Evolutionary conservation across 2,113 vertebrate genomes (phyloP).

Genomic region (Prunella fulvescens): DNA sequence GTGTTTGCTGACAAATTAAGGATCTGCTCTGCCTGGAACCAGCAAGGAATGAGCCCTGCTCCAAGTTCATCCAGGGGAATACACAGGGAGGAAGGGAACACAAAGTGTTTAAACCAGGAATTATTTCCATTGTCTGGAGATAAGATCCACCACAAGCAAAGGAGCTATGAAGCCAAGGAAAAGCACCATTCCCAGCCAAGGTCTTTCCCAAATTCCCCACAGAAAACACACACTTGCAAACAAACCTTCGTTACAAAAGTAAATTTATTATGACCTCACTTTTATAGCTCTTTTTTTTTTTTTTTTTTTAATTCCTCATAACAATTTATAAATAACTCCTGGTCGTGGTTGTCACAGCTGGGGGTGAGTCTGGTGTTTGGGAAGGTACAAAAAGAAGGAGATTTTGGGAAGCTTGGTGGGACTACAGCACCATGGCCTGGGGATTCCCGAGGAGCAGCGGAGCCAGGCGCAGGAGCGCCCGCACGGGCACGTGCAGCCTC

Average conservation of each 20-base stretch:
- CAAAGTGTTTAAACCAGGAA: neutral
- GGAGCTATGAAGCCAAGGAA: neutral
- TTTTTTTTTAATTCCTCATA: neutral
- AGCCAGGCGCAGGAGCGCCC: constrained; percentile 83
- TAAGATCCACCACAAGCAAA: neutral
- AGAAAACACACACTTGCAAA: neutral
- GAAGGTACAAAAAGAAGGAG: neutral
- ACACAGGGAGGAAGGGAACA: neutral
- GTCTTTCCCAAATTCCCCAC: neutral
- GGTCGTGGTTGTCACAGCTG: neutral
- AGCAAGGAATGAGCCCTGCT: neutral
- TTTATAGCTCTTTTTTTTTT: neutral
- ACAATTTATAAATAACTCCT: constrained; percentile 45
- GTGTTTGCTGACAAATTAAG: neutral
- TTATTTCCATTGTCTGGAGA: neutral
- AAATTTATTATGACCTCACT: constrained; percentile 61
- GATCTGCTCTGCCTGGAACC: neutral
- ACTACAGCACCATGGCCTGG: constrained; percentile 75
- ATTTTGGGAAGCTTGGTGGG: neutral
- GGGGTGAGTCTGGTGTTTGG: neutral
- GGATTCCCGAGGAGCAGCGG: constrained; percentile 81
- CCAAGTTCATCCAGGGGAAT: neutral
- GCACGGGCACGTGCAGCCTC: constrained; percentile 82
- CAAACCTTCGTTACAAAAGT: constrained; percentile 72
- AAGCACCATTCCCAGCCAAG: neutral